Percentiles rank a stretch among this genome's conserved stretches.
Conservation (phyloP, 2,113 vertebrate genomes). For the Oreotrochilus melanogaster region DNA sequence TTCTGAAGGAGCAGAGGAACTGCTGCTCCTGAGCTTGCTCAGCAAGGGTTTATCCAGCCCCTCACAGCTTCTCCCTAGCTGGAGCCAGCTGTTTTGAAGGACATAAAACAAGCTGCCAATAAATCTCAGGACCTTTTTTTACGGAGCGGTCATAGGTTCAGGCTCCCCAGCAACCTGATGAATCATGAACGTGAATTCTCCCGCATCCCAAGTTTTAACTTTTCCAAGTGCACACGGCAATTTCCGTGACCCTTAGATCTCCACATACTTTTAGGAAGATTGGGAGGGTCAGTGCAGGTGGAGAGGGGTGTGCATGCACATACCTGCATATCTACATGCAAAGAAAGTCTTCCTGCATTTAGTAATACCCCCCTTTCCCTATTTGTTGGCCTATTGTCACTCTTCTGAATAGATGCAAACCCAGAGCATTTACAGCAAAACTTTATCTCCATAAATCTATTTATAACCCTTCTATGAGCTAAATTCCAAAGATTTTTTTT, state of each 20-base stretch:
- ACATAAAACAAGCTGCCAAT: not conserved
- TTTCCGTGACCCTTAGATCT: not conserved
- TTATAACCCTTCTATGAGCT: slow-evolving; percentile 32
- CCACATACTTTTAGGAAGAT: not conserved
- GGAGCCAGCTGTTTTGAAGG: not conserved
- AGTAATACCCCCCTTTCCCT: not conserved
- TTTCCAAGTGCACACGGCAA: fast-evolving
- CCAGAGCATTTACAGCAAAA: slow-evolving; percentile 10
- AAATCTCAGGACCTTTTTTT: not conserved
- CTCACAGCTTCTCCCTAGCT: not conserved
- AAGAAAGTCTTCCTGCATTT: not conserved
- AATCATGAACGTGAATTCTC: not conserved
- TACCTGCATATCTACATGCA: fast-evolving
- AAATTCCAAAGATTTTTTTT: slow-evolving; percentile 47
- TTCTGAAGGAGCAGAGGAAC: not conserved
- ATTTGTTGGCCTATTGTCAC: not conserved
- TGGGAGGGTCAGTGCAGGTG: not conserved
- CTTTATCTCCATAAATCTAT: slow-evolving; percentile 38
- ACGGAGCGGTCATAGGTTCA: not conserved
- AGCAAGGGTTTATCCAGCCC: not conserved
- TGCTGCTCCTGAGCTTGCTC: not conserved
- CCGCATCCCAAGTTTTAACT: not conserved
- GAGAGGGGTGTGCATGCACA: not conserved
- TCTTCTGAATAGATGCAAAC: not conserved
- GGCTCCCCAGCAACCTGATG: not conserved